Percentiles rank a stretch among this genome's conserved stretches.
Conservation (phyloP, 2,113 vertebrate genomes). For the Dryoscopus gambensis region DNA sequence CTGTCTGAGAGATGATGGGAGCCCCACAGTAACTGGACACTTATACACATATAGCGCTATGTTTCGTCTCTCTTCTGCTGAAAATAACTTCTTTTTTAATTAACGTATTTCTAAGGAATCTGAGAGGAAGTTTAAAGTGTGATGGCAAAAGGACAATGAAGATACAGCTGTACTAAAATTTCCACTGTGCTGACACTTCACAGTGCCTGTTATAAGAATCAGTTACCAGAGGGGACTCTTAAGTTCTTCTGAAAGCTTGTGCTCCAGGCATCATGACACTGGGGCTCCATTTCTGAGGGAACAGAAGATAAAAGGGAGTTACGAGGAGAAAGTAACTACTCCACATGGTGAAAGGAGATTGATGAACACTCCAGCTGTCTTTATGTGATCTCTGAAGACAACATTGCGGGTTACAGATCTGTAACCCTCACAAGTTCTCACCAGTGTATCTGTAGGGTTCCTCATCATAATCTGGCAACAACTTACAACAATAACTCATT, state of each 20-base stretch:
- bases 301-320: neutral
- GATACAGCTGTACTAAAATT: neutral
- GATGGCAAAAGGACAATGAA: neutral
- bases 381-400: neutral
- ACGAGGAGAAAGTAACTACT: neutral
- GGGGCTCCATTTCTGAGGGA: neutral
- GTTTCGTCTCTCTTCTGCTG: neutral
- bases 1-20: neutral
- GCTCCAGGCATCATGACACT: neutral
- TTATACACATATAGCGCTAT: neutral
- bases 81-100: neutral
- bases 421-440: neutral
- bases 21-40: neutral
- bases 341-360: neutral
- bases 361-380: neutral
- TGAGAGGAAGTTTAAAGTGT: neutral
- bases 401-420: neutral
- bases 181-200: neutral
- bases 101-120: neutral
- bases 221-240: neutral
- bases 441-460: neutral
- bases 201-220: neutral
- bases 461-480: neutral
- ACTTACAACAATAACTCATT: neutral
- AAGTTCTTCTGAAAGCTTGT: neutral